Base-by-base conservation (phyloP, 1,140 invertebrate genomes). In the Oreohelix idahoensis region DNA sequence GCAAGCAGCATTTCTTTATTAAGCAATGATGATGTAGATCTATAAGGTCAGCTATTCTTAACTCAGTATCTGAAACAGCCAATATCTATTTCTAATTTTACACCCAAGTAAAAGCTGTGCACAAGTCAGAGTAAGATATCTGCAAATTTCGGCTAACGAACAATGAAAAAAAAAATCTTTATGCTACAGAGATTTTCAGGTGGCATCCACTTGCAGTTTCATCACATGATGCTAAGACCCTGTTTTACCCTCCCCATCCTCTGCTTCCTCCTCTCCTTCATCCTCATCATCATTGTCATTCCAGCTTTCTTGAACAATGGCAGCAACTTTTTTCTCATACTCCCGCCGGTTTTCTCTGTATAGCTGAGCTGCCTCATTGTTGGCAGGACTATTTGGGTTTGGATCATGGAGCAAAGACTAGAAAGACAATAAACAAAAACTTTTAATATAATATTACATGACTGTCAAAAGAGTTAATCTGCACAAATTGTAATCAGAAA, bases 361-460 rank as follows among this genome's bases (percentile, higher is more conserved):
- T 83, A 93, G 88, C 87, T 93, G 91, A 36, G 93, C 93, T 35
- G 93, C 92, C 81, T 92, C 90, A 88, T 92, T 92, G 86, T 93
- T 93, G 39, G 93, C 93, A 39, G 93, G 92, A 82, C 91, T 92
- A 89, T 93, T 93, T 75, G 92, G 92, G 88, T 93, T 93, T 42
- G 93, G 93, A 79, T 93, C 93, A 86, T 93, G 91, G 81, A 93
- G 88, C 76, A 93, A 88, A 78, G 93, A 93, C 92, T 93, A 89
- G 78, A 76, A 81, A n/a, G 53, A 87, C 84, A 87, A 86, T 75
- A 87, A 85, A 38, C n/a, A n/a, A n/a, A n/a, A n/a, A n/a, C n/a
- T n/a, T n/a, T n/a, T n/a, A n/a, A n/a, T n/a, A n/a, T n/a, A n/a
- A n/a, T n/a, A n/a, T n/a, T n/a, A n/a, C n/a, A n/a, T n/a, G n/a